phyloP scores from a whole-genome alignment of 2,888 invertebrate species.

The Dendrolimus pini region DNA sequence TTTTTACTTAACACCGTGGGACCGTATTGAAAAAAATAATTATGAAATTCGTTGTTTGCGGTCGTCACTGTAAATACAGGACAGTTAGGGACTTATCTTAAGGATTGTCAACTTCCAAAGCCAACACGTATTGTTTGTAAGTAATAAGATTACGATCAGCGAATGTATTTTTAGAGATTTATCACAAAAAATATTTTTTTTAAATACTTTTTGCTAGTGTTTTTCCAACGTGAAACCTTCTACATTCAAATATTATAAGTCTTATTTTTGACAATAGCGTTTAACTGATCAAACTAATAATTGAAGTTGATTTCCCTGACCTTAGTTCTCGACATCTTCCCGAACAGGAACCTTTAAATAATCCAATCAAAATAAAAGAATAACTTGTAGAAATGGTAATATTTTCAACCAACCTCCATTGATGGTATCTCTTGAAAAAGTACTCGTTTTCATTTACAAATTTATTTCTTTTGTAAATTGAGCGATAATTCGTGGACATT shows the following conservation, averaged over 20 bases:
- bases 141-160: slow-evolving; percentile 34
- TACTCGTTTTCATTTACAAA: slow-evolving; percentile 20
- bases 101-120: slow-evolving; percentile 22
- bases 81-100: slow-evolving; percentile 24
- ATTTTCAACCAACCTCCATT: slow-evolving; percentile 2
- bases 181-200: neutral
- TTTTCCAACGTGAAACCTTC: neutral
- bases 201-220: neutral
- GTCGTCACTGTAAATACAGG: slow-evolving; percentile 31
- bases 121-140: slow-evolving; percentile 25
- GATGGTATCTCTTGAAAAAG: slow-evolving; percentile 1
- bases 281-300: too few species aligned
- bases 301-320: neutral
- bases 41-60: slow-evolving; percentile 34
- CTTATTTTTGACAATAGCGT: too few species aligned
- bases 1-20: slow-evolving; percentile 29
- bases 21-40: slow-evolving; percentile 30
- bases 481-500: slow-evolving; percentile 49
- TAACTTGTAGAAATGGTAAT: neutral
- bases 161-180: slow-evolving; percentile 4
- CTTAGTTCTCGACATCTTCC: neutral
- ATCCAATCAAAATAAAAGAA: neutral
- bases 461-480: slow-evolving; percentile 42
- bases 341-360: neutral
- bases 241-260: too few species aligned